These are phyloP conservation scores for Ceratina japonica DNA, from an alignment of 1,140 invertebrate species.

Conservation along the genomic window DNA sequence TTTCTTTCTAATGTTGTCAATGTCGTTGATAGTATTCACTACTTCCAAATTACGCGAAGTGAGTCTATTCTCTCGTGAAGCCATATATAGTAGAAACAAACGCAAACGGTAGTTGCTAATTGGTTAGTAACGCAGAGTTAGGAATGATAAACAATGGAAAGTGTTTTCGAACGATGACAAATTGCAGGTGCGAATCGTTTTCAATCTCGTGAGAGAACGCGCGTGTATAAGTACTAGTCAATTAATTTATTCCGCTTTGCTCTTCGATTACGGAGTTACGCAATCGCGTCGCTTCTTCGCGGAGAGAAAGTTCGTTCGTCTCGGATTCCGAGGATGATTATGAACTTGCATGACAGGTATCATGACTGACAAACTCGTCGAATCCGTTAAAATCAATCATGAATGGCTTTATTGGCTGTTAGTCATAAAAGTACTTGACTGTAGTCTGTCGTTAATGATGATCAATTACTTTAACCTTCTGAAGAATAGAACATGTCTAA, in stretches of 20 bases:
- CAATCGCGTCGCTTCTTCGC: neutral
- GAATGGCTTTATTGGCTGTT: too few relatives aligned
- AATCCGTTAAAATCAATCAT: too few relatives aligned
- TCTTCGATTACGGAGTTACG: neutral
- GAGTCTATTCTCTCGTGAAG: too few relatives aligned
- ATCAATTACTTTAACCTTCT: too few relatives aligned
- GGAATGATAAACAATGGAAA: neutral
- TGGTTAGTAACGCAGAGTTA: neutral
- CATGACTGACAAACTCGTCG: neutral
- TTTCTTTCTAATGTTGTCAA: too few relatives aligned
- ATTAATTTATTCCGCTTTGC: neutral
- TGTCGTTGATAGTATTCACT: too few relatives aligned
- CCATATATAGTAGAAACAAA: too few relatives aligned
- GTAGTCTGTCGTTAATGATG: too few relatives aligned
- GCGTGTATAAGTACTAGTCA: neutral
- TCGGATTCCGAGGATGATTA: slow-evolving; percentile 11
- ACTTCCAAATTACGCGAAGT: too few relatives aligned
- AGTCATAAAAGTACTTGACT: too few relatives aligned
- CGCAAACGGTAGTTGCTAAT: neutral
- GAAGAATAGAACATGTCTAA: slow-evolving; percentile 8
- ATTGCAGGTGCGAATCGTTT: neutral
- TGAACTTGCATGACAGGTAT: neutral
- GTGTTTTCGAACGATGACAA: neutral
- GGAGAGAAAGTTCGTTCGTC: slow-evolving; percentile 32
- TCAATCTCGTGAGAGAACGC: neutral